Conservation (phyloP, 2,113 vertebrate species). For the Cardinalis cardinalis region DNA sequence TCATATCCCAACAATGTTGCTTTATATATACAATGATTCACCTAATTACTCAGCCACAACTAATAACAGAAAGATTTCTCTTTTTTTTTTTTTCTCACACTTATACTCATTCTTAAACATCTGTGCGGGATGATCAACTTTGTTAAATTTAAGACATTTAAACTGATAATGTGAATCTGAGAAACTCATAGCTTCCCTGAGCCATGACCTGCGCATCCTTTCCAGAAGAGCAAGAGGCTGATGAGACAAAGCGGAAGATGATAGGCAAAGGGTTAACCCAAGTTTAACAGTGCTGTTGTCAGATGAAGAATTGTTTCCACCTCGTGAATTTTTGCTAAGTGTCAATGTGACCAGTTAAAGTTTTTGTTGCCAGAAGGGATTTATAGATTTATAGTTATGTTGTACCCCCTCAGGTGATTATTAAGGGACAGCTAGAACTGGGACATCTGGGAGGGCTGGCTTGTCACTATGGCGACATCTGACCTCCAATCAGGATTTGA, state of each 20-base stretch:
- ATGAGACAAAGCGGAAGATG: background rate
- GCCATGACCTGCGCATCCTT: background rate
- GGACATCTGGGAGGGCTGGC: too few species aligned
- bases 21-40: background rate
- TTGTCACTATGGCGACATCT: too few species aligned
- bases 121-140: background rate
- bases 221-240: background rate
- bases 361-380: background rate
- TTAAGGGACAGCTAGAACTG: too few species aligned
- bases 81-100: background rate
- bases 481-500: too few species aligned
- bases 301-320: background rate
- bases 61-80: background rate
- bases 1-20: background rate
- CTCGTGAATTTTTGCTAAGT: background rate
- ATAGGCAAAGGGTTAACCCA: background rate
- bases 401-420: too few species aligned
- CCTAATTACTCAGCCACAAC: background rate
- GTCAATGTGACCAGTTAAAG: background rate
- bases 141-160: background rate
- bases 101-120: background rate
- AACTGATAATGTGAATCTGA: background rate
- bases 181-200: background rate
- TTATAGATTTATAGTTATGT: background rate
- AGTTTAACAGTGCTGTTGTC: background rate